Evolutionary conservation across 2,888 invertebrate species (phyloP), one percentile per base, ranked within the genome.

Genomic region (Branchinecta sandiegonensis): DNA sequence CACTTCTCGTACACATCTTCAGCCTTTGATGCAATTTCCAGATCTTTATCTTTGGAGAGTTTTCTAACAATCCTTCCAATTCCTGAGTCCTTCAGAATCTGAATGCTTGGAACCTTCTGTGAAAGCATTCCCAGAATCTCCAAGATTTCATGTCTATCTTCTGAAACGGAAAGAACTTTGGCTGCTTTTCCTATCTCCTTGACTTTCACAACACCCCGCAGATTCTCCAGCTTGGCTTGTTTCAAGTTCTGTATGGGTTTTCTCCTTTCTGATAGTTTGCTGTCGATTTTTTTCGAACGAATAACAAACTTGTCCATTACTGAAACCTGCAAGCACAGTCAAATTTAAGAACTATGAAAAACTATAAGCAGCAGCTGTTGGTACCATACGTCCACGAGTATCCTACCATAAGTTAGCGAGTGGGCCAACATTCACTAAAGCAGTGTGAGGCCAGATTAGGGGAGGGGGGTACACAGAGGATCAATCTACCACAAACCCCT

Each of bases 1-100:
- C 69, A 69, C 10, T 48, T 65, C 13, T 23, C 14, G 48, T 66
- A 69, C 12, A 69, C 50, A 10, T 50, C 56, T 14, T 17, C n/a
- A 50, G 69, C 69, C 37, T 37, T 13, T 13, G 48, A 23, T 11
- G 69, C 67, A 23, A 69, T 46, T 48, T 23, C 17, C 12, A 48
- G 66, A 48, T 69, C 50, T 10, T 47, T 14, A 50, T 69, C 48
- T 37, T 12, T 13, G 47, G 47, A 37, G 9, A 69, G 66, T 13
- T 50, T 47, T 12, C 65, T 65, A 17, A 69, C 69, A 11, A 64
- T 50, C 50, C 23, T 48, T 13, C 69, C 69, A 9, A 69, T 48
- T 66, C 69, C 69, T 12, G 69, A 66, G 10, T 56, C 56, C 56
- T 66, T 69, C 14, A 69, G 50, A 12, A 69, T 50, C 48, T 69